Evolutionary conservation across 2,113 vertebrate species (phyloP), one percentile per base, ranked within the genome.

Genomic region (Rana temporaria): DNA sequence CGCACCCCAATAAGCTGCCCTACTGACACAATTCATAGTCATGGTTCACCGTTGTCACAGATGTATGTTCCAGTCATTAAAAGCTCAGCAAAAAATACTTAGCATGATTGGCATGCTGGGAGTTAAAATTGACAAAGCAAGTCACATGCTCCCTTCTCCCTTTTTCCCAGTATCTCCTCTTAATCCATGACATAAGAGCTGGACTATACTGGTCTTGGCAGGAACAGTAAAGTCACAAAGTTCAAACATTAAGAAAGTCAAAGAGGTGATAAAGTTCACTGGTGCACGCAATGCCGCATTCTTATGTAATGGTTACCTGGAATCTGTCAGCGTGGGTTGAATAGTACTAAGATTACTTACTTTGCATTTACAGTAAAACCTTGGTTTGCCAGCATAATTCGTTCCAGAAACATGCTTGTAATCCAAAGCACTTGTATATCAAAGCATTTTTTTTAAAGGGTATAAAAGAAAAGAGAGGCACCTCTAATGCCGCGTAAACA

Each of bases 171-270:
- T n/a, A n/a, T 12, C 66, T 32, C 69, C 16, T n/a, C 30, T 6
- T 17, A 38, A 7, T 56, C 15, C 19, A 26, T 24, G 53, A 30
- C 4, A 20, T 19, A 5, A 3, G 14, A 72, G 59, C 68, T 53
- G 14, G 67, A 71, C 71, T 32, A n/a, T 18, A 69, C 79, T 70
- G 32, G 78, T 70, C 53, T 5, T 71, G 22, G 57, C 79, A 63
- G 6, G 60, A 53, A 57, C 56, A 26, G 20, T 18, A 20, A 17
- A 60, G 66, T 69, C 30, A 56, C 65, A 7, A 9, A 79, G 77
- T 79, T 67, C 77, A 80, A 11, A 30, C 26, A 32, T 18, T 4
- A 4, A 78, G 38, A 53, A 78, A 62, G 75, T 53, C 48, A 17
- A 38, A 15, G 9, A 59, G 32, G 66, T 60, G 78, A 70, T 60